These are phyloP conservation scores for Varanus salvator DNA, from an alignment of 2,113 vertebrate genomes.

Conservation along the genomic window DNA sequence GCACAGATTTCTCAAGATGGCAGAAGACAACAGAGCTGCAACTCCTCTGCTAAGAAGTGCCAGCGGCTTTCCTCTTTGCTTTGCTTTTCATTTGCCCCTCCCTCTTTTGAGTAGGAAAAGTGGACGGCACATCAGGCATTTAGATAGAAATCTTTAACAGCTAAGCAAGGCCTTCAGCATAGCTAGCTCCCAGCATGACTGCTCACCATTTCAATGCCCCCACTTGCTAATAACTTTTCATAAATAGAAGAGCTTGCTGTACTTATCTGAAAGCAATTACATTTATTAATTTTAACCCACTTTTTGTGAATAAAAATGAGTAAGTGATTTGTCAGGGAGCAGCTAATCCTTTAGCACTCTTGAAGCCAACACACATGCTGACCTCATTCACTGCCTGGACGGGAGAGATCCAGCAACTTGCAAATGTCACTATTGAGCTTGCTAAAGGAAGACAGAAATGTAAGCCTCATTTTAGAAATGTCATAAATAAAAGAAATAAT, in stretches of 20 bases:
- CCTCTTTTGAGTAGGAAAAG: background rate
- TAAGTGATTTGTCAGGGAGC: background rate
- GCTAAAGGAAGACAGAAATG: background rate
- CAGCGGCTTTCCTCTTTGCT: background rate
- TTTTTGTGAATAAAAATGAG: background rate
- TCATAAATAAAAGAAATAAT: background rate
- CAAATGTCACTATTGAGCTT: background rate
- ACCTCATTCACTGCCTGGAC: background rate
- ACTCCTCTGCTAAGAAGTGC: background rate
- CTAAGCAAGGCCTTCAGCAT: background rate
- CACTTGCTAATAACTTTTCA: background rate
- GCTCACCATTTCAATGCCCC: background rate
- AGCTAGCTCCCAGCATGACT: background rate
- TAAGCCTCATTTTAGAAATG: background rate
- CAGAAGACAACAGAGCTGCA: background rate
- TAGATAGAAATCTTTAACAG: background rate
- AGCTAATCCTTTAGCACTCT: background rate
- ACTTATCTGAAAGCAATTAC: background rate
- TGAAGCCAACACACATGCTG: background rate
- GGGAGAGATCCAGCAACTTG: background rate
- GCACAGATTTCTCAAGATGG: background rate
- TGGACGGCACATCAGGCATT: background rate
- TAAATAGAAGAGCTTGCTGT: background rate
- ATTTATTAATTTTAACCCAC: background rate
- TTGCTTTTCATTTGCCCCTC: background rate